These are phyloP conservation scores for Drosophila ercepeae DNA, from an alignment of 1,140 invertebrate species.

Conservation along the genomic window DNA sequence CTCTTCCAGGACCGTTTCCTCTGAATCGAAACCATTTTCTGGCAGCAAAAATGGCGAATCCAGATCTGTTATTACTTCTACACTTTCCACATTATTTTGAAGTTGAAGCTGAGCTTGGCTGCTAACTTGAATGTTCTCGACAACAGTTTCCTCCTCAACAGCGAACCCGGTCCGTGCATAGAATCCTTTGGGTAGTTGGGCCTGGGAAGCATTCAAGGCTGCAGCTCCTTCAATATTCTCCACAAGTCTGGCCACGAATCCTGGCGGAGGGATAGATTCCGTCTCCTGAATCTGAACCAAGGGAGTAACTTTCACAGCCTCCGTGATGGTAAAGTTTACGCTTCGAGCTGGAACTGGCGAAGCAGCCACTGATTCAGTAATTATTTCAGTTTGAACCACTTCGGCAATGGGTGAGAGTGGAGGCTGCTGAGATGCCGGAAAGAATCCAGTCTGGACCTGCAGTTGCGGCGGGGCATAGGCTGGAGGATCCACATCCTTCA, in stretches of 20 bases:
- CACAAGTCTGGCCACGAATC: slow-evolving; percentile 31
- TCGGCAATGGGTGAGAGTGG: slow-evolving; percentile 28
- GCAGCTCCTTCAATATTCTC: slow-evolving; percentile 27
- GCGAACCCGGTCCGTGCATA: neutral
- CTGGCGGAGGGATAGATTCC: slow-evolving; percentile 13
- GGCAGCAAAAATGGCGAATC: slow-evolving; percentile 27
- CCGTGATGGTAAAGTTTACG: slow-evolving; percentile 3
- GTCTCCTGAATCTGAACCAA: slow-evolving; percentile 1
- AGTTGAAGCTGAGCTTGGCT: neutral
- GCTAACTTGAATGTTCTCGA: slow-evolving; percentile 14
- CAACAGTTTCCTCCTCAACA: slow-evolving; percentile 1
- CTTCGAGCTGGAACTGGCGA: slow-evolving; percentile 6
- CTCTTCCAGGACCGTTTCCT: slow-evolving; percentile 10
- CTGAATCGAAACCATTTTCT: slow-evolving; percentile 14
- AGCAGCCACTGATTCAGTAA: slow-evolving; percentile 3
- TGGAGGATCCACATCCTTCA: slow-evolving; percentile 17
- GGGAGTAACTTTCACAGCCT: slow-evolving; percentile 9
- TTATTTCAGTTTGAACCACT: slow-evolving; percentile 23
- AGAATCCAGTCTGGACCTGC: slow-evolving; percentile 22
- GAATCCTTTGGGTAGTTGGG: neutral
- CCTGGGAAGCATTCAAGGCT: neutral
- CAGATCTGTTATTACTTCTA: slow-evolving; percentile 8
- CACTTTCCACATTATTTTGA: slow-evolving; percentile 2
- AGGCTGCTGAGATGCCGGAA: slow-evolving; percentile 15
- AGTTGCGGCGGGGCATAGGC: slow-evolving; percentile 22